phyloP scores from a whole-genome alignment of 2,113 vertebrate species.

The Crocuta crocuta region DNA sequence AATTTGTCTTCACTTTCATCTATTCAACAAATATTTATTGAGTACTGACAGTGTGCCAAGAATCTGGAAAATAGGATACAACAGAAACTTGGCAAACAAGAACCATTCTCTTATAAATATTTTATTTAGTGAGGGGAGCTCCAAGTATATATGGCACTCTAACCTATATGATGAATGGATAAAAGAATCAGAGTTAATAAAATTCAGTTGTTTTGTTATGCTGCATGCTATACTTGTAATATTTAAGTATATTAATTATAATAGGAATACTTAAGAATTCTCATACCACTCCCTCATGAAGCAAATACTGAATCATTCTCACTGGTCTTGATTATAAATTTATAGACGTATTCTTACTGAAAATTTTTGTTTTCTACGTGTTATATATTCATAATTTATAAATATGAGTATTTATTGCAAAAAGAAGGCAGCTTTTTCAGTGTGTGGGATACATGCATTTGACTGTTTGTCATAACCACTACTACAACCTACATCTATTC shows the following conservation, averaged over 20 bases:
- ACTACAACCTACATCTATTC: neutral
- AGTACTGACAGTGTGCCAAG: neutral
- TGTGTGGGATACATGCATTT: neutral
- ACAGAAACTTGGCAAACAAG: slow-evolving; percentile 43
- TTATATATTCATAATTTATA: neutral
- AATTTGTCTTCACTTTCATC: slow-evolving; percentile 40
- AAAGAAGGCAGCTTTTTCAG: neutral
- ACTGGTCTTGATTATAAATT: slow-evolving; percentile 26
- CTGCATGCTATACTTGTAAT: neutral
- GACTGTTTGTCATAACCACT: neutral
- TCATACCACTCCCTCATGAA: neutral
- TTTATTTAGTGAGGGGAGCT: slow-evolving; percentile 7
- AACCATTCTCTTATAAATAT: neutral
- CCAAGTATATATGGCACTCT: neutral
- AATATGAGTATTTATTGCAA: slow-evolving; percentile 1
- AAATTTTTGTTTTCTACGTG: neutral
- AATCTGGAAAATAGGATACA: neutral
- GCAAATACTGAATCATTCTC: slow-evolving; percentile 41
- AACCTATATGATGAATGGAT: neutral
- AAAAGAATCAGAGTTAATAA: slow-evolving; percentile 25
- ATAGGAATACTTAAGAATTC: neutral
- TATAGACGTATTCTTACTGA: neutral
- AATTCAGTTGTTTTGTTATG: neutral
- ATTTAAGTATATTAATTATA: slow-evolving; percentile 21
- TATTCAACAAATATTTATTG: slow-evolving; percentile 65